Conservation (phyloP, 2,888 invertebrate species). For the Acanthosepion pharaonis region DNA sequence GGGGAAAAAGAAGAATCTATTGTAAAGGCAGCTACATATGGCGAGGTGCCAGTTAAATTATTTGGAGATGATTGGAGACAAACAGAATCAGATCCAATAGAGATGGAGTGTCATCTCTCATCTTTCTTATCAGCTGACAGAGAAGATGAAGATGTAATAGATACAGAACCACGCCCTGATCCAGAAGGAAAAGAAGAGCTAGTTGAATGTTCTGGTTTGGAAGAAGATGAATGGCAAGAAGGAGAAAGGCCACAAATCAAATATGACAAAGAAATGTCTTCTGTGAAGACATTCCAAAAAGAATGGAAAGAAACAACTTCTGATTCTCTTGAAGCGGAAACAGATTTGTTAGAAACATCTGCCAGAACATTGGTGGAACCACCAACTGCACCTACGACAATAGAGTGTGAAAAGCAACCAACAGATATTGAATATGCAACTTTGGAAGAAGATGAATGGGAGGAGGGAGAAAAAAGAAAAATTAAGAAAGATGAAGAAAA, state of each 20-base stretch:
- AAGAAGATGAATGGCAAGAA: neutral
- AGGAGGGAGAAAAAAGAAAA: neutral
- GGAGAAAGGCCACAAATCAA: neutral
- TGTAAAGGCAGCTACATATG: neutral
- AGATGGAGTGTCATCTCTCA: neutral
- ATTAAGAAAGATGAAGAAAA: neutral
- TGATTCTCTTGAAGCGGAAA: constrained; percentile 34
- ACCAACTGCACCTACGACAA: neutral
- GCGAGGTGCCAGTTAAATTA: neutral
- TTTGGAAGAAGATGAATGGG: constrained; percentile 13
- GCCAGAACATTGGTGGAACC: neutral
- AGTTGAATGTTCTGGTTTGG: neutral
- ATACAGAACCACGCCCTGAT: neutral
- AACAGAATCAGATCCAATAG: neutral
- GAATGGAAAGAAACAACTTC: constrained; percentile 3
- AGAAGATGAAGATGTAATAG: neutral
- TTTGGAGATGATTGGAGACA: neutral
- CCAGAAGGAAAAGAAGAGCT: neutral
- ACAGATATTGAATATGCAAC: neutral
- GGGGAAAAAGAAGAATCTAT: neutral
- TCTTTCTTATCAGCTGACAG: neutral
- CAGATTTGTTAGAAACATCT: neutral
- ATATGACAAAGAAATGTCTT: neutral
- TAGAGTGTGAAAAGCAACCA: neutral
- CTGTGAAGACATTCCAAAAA: neutral